A percentile compares a stretch with the other conserved stretches of the same genome.
Conservation (phyloP, 1,140 invertebrate genomes). For the Triops cancriformis region DNA sequence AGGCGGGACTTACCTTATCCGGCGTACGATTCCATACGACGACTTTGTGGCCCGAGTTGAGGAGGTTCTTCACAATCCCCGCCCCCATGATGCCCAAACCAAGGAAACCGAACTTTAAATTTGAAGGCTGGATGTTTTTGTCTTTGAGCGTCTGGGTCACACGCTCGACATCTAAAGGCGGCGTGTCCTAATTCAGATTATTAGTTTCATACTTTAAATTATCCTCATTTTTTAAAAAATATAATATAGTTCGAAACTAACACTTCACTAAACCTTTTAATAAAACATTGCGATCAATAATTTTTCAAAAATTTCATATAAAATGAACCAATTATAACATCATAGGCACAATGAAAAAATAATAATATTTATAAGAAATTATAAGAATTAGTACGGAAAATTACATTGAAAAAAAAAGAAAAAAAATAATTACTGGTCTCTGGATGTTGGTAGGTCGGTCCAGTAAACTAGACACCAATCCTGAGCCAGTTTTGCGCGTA, state of each 20-base stretch:
- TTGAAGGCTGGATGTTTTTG: conserved; percentile 77
- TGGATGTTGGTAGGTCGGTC: conserved; percentile 56
- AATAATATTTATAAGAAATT: conserved; percentile 17
- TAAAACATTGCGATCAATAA: too few relatives aligned
- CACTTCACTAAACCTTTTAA: too few relatives aligned
- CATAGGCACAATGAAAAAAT: neutral
- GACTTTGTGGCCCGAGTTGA: conserved; percentile 87
- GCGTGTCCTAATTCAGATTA: conserved; percentile 5
- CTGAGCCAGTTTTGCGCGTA: conserved; percentile 45
- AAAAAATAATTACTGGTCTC: conserved; percentile 52
- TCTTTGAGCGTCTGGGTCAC: conserved; percentile 69
- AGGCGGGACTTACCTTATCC: conserved; percentile 63
- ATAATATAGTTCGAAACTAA: too few relatives aligned
- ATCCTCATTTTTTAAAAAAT: neutral
- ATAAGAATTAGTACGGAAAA: too few relatives aligned
- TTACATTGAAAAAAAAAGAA: too few relatives aligned
- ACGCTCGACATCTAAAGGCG: conserved; percentile 59
- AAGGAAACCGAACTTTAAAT: conserved; percentile 85
- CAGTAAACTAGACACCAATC: conserved; percentile 46
- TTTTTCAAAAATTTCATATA: too few relatives aligned
- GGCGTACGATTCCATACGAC: conserved; percentile 88
- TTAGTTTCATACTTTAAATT: neutral
- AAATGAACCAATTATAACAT: too few relatives aligned
- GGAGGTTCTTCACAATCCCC: conserved; percentile 87
- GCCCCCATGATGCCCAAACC: conserved; percentile 94